Conservation (phyloP, 1,140 invertebrate species). For the Zaprionus lachaisei region DNA sequence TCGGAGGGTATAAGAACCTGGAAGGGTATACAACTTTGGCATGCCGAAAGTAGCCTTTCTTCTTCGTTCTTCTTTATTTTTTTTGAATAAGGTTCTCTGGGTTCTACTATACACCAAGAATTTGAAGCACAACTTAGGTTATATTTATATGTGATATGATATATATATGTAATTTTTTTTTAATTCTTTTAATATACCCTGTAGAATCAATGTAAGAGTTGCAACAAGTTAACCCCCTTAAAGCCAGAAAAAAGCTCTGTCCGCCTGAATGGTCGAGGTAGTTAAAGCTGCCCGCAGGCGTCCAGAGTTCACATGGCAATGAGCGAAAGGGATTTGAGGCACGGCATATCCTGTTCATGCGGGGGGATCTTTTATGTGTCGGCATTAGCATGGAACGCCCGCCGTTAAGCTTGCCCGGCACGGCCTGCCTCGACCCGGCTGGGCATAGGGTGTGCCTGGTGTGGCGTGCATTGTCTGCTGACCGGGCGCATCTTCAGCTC, state of each 20-base stretch:
- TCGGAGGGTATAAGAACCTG: too few species aligned
- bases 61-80: too few species aligned
- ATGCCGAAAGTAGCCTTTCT: too few species aligned
- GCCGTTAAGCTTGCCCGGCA: slow-evolving; percentile 32
- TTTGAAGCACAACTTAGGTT: too few species aligned
- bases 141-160: too few species aligned
- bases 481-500: slow-evolving; percentile 22
- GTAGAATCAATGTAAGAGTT: not conserved
- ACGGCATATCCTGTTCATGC: slow-evolving; percentile 14
- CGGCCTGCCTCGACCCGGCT: not conserved
- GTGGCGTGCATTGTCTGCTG: slow-evolving; percentile 21
- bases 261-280: slow-evolving; percentile 6
- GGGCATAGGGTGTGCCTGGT: slow-evolving; percentile 38
- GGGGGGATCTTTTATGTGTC: slow-evolving; percentile 51
- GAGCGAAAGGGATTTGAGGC: slow-evolving; percentile 53
- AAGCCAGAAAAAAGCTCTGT: slow-evolving; percentile 3
- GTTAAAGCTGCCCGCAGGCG: slow-evolving; percentile 48
- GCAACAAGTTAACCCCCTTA: not conserved
- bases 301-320: slow-evolving; percentile 74
- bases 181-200: not conserved
- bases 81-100: too few species aligned
- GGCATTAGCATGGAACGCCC: slow-evolving; percentile 38
- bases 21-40: too few species aligned
- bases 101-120: too few species aligned
- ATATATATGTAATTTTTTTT: too few species aligned